Conservation (phyloP, 2,113 vertebrate genomes). For the Excalfactoria chinensis region DNA sequence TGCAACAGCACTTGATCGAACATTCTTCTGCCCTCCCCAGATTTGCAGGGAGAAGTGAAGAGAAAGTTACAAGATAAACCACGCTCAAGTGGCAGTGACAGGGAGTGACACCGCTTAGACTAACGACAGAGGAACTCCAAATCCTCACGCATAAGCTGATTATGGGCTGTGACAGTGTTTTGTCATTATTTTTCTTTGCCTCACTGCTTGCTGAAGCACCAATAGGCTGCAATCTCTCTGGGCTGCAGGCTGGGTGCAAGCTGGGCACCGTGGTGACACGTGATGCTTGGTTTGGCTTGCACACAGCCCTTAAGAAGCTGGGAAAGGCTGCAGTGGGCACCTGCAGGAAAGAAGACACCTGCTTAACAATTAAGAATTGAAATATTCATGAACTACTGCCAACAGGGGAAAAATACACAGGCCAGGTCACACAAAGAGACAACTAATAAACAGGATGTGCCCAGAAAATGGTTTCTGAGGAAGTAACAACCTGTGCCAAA, state of each 20-base stretch:
- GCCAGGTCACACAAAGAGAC: neutral
- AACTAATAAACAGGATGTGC: neutral
- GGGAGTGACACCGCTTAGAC: neutral
- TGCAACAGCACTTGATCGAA: neutral
- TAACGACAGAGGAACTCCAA: neutral
- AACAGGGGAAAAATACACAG: neutral
- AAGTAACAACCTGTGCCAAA: neutral
- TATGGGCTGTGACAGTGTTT: too few species aligned
- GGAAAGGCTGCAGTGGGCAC: neutral
- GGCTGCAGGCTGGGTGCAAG: neutral
- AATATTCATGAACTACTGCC: neutral
- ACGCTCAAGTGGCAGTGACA: neutral
- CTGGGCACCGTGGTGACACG: too few species aligned
- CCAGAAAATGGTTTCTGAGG: neutral
- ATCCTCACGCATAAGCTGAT: neutral
- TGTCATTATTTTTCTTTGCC: neutral
- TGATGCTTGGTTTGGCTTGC: neutral
- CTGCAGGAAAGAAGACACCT: neutral
- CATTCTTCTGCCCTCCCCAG: neutral
- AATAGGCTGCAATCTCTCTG: neutral
- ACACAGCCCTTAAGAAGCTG: neutral
- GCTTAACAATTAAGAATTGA: neutral
- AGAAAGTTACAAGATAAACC: neutral
- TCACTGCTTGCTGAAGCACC: neutral
- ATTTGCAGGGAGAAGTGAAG: neutral